phyloP scores from a whole-genome alignment of 1,140 invertebrate genomes.

The Pogonomyrmex barbatus region DNA sequence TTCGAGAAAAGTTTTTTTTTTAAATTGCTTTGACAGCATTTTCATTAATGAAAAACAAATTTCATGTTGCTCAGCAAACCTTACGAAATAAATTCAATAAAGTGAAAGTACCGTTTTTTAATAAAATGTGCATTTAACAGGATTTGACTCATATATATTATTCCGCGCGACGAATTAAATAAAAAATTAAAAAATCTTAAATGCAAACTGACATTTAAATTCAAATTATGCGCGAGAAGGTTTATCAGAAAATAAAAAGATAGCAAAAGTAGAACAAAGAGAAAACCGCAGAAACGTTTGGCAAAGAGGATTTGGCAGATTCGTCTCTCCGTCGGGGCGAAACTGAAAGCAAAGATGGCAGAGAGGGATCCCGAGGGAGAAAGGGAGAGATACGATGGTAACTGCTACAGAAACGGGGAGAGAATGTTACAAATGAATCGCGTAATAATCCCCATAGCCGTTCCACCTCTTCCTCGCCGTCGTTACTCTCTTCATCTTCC shows the following conservation, averaged over 20 bases:
- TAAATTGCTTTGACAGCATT: background rate
- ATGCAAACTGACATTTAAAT: conserved; percentile 74
- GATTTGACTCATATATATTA: background rate
- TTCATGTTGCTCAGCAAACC: background rate
- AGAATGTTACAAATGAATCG: conserved; percentile 77
- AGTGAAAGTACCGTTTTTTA: background rate
- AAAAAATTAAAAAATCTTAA: background rate
- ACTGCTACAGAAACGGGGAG: conserved; percentile 52
- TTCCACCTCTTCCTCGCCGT: conserved; percentile 50
- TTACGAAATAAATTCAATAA: background rate
- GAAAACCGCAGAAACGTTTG: conserved; percentile 80
- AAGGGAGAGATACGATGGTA: conserved; percentile 27
- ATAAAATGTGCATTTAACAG: background rate
- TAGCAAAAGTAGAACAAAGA: background rate
- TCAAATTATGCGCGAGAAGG: conserved; percentile 83
- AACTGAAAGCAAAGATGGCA: conserved; percentile 28
- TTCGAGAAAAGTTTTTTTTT: background rate
- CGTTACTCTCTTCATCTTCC: conserved; percentile 58
- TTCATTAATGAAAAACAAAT: background rate
- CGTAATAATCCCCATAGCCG: conserved; percentile 69
- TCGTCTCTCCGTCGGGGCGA: background rate
- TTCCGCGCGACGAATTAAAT: too few species aligned
- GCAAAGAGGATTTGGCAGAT: conserved; percentile 81
- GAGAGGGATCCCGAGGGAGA: background rate
- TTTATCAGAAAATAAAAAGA: conserved; percentile 70